Conservation (phyloP, 2,113 vertebrate genomes). For the Zosterops japonicus region DNA sequence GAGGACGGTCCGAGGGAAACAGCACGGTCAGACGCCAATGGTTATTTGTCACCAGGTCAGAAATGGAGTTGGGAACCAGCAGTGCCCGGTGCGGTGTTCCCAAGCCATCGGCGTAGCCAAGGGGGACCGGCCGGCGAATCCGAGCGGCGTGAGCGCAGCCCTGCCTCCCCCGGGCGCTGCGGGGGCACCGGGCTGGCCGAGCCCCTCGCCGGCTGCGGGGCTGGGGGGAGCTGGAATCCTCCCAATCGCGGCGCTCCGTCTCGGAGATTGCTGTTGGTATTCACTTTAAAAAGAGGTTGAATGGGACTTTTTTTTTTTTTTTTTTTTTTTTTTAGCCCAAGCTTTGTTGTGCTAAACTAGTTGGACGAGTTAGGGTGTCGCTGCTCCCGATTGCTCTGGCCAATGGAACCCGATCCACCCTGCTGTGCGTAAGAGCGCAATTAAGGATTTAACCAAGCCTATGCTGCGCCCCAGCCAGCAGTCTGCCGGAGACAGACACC, state of each 20-base stretch:
- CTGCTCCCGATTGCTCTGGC: slow-evolving; percentile 86
- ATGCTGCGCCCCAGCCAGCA: slow-evolving; percentile 92
- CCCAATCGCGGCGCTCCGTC: neutral
- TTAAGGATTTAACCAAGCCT: slow-evolving; percentile 99
- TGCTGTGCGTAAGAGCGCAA: slow-evolving; percentile 98
- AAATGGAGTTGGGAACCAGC: neutral
- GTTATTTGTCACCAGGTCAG: neutral
- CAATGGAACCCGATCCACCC: slow-evolving; percentile 99
- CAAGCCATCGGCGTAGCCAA: neutral
- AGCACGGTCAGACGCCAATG: neutral
- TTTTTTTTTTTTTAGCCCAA: slow-evolving; percentile 17
- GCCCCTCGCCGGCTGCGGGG: neutral
- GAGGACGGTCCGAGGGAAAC: neutral
- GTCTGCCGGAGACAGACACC: slow-evolving; percentile 84
- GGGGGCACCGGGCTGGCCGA: neutral
- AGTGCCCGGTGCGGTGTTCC: neutral
- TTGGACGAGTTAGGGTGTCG: slow-evolving; percentile 92
- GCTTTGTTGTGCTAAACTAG: slow-evolving; percentile 89
- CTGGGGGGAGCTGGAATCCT: neutral
- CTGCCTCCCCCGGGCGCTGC: neutral
- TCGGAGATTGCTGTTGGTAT: slow-evolving; percentile 18
- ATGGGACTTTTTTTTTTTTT: neutral
- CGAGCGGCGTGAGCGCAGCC: neutral
- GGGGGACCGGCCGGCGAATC: neutral
- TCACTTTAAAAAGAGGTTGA: slow-evolving; percentile 11